Evolutionary conservation across 2,797 vertebrate genomes (phyloP).

Genomic region (Acanthis flammea): DNA sequence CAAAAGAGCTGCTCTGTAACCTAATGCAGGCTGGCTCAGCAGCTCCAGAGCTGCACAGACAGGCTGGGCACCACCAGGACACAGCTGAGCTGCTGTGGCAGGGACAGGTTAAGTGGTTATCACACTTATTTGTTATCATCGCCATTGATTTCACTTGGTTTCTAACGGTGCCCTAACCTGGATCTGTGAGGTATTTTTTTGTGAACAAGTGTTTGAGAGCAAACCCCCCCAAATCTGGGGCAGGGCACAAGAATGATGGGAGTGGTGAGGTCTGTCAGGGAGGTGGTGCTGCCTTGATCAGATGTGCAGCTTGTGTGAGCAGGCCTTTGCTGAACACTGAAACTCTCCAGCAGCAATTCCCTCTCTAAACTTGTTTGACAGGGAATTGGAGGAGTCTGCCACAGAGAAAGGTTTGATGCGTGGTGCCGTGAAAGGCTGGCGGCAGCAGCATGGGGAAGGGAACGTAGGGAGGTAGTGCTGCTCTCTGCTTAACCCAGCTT

Average conservation of each 20-base stretch:
- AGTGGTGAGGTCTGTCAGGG: accelerated
- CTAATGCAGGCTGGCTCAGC: neutral
- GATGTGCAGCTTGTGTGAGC: neutral
- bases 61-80: neutral
- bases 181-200: neutral
- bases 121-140: neutral
- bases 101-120: neutral
- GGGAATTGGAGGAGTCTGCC: neutral
- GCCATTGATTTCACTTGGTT: neutral
- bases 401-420: neutral
- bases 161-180: neutral
- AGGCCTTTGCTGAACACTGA: neutral
- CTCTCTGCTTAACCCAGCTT: neutral
- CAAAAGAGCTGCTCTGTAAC: conserved; percentile 10
- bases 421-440: accelerated
- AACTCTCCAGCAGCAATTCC: neutral
- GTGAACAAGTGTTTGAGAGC: neutral
- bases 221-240: neutral
- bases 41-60: neutral
- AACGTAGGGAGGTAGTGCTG: neutral
- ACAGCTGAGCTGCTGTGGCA: neutral
- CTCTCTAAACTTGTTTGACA: conserved; percentile 19
- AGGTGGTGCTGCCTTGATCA: neutral
- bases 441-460: neutral
- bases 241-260: neutral